Evolutionary conservation across 2,888 invertebrate genomes (phyloP).

Genomic region (Xanthia togata): DNA sequence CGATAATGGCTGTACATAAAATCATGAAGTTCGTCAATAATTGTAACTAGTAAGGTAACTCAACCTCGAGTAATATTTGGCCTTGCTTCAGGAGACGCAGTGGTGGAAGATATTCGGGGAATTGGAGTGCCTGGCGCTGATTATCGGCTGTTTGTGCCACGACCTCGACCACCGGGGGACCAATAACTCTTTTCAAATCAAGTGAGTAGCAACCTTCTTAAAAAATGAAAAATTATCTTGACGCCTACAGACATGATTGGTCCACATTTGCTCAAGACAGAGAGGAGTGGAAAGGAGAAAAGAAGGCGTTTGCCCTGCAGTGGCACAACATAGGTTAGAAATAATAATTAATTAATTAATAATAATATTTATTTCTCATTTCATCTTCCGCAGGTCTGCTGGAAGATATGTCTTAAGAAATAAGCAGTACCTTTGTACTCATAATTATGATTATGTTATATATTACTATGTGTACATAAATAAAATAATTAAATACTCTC

Average conservation of each 20-base stretch:
- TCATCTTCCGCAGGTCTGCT: too few species aligned
- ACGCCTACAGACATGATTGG: background rate
- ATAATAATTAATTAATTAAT: too few species aligned
- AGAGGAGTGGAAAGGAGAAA: background rate
- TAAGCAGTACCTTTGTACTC: too few species aligned
- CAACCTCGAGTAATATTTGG: slow-evolving; percentile 54
- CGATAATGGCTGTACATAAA: background rate
- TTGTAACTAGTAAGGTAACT: background rate
- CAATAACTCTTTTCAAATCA: slow-evolving; percentile 99
- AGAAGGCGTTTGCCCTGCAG: background rate
- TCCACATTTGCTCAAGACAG: background rate
- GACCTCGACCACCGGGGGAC: slow-evolving; percentile 99
- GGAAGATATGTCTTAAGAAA: too few species aligned
- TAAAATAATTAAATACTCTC: too few species aligned
- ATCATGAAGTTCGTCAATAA: background rate
- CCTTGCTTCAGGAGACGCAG: slow-evolving; percentile 93
- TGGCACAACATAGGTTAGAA: background rate
- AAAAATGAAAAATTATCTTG: too few species aligned
- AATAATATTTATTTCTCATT: too few species aligned
- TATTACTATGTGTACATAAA: too few species aligned
- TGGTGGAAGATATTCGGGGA: slow-evolving; percentile 98
- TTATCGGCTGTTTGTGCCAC: slow-evolving; percentile 98
- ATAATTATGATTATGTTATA: too few species aligned
- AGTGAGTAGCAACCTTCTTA: slow-evolving; percentile 92
- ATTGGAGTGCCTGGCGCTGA: slow-evolving; percentile 96